Base-by-base conservation (phyloP, 92 coral and sea anemone species). In the Zoanthus sociatus region DNA sequence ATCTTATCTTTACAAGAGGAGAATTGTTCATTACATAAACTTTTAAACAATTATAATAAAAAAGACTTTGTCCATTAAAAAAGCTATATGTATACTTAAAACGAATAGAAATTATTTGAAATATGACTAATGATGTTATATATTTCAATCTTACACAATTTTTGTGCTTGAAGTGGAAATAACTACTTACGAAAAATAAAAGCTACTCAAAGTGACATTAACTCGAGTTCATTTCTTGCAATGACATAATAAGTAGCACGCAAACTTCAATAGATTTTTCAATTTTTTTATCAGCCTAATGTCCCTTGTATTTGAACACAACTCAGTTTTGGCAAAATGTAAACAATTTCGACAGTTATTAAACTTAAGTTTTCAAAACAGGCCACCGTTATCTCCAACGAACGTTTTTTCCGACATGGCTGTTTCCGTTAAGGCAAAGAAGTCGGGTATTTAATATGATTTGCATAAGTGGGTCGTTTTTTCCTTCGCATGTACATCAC, bases 161-260 rank as follows among this genome's bases (percentile, higher is more conserved):
- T 26, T 15, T n/a, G 60, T 67, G 84, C 45, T 79, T 67, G 61
- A 47, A 37, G 83, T 78, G 48, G 70, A 78, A 55, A 79, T 30
- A 79, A 79, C 55, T 63, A 79, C 84, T 79, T 79, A 79, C 55
- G 31, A 14, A 79, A 67, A 79, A 78, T 78, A 61, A 79, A 79
- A 47, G 72, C 42, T 61, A 79, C 17, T 42, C 54, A 56, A 78
- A 79, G 55, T 64, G 74, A 64, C 55, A 21, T 79, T 45, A 42
- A 26, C 33, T 75, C 14, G 21, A n/a, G 20, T 81, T 45, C 60
- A 10, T 66, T 33, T 79, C 31, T 58, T 16, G 53, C 10, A 48
- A 17, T 45, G 73, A 7, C 71, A 47, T 20, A 4, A 31, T 1
- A 47, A 31, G 45, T 12, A 18, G 15, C 85, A 81, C 55, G 31